Evolutionary conservation across 2,888 invertebrate species (phyloP), one percentile per base, ranked within the genome.

Genomic region (Stenolophus ochropezus): DNA sequence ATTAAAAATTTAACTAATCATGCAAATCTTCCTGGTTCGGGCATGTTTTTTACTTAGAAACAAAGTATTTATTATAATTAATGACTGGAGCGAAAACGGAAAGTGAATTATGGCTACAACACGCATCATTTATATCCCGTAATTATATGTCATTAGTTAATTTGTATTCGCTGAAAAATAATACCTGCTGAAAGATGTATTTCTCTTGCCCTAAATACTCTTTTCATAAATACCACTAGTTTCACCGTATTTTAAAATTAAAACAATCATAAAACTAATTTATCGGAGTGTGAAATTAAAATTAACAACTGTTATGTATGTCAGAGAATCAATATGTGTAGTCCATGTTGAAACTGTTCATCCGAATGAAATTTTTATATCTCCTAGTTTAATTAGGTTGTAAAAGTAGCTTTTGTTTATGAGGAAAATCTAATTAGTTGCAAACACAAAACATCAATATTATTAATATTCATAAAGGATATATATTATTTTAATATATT

Each of bases 81-180:
- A 69, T 69, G 65, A 69, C 61, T 42, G 8, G 8, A 18, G 65
- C 16, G 27, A 33, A 69, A 69, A 69, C 33, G 65, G 33, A 33
- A 69, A 69, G 65, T 69, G 18, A 33, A 69, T 69, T 33, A 69
- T 69, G 18, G 33, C 14, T 33, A 8, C 23, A 61, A 61, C 61
- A 61, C 61, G 61, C 61, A 61, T 61, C 61, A 61, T 61, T 61
- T 69, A 69, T 69, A 61, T 69, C 18, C 33, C 14, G 65, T 69
- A 69, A 69, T 69, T 69, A 33, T 27, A 69, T 69, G 65, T 69
- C 65, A 69, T 69, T 69, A 27, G 65, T 69, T 69, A 69, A 69
- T 69, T 69, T 69, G 65, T 33, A 18, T 33, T 69, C 16, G 23
- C 27, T 33, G 33, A 69, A 69, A 69, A 69, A 33, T 56, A 56